phyloP scores from a whole-genome alignment of 2,797 vertebrate species.

The Kryptolebias ocellatus region DNA sequence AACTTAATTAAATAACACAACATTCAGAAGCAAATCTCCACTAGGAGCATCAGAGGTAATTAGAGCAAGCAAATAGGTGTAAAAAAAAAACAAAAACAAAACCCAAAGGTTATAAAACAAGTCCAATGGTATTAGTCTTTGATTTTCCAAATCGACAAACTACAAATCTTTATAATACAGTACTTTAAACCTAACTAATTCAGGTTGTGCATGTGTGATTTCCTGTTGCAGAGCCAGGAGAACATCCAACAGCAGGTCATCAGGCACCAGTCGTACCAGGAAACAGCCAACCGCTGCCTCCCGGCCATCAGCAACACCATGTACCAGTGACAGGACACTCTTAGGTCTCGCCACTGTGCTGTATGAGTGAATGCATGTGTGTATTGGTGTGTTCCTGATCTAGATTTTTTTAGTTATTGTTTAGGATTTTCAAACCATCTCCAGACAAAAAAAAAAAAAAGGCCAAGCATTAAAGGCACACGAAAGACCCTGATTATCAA shows the following conservation, averaged over 20 bases:
- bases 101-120: no score
- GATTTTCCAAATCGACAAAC: no score
- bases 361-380: constrained; percentile 18
- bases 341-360: constrained; percentile 38
- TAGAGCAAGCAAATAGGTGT: no score
- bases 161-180: background rate
- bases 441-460: background rate
- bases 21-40: no score
- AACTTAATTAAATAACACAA: no score
- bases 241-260: constrained; percentile 13
- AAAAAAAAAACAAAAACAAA: no score
- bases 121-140: no score
- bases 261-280: constrained; percentile 41
- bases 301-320: constrained; percentile 59
- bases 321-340: constrained; percentile 62
- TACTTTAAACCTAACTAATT: background rate
- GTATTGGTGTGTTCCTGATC: constrained; percentile 23
- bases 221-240: constrained; percentile 43
- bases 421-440: constrained; percentile 8
- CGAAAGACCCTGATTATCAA: constrained; percentile 26
- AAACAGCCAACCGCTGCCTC: constrained; percentile 49
- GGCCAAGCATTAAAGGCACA: constrained; percentile 7
- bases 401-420: background rate
- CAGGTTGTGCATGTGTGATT: background rate
- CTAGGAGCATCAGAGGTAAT: no score